Conservation (phyloP, 2,888 invertebrate genomes). For the Troides aeacus region DNA sequence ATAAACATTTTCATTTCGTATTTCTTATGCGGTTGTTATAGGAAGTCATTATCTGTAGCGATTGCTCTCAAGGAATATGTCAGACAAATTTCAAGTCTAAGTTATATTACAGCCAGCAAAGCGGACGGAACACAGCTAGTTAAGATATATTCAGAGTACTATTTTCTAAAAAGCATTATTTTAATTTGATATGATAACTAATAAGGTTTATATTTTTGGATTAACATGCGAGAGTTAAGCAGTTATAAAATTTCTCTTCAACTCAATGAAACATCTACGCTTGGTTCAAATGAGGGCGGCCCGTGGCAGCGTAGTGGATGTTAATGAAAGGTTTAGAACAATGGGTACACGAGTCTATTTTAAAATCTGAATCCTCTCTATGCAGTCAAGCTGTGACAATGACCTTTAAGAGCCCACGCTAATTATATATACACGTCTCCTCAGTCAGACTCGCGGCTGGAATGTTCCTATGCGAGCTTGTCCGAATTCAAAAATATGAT, state of each 20-base stretch:
- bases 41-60: too few species aligned
- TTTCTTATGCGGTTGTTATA: too few species aligned
- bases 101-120: too few species aligned
- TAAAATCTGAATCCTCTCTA: constrained; percentile 54
- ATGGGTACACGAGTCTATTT: constrained; percentile 48
- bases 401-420: constrained; percentile 77
- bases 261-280: background rate
- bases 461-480: constrained; percentile 47
- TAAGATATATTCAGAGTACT: too few species aligned
- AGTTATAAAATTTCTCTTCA: background rate
- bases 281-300: constrained; percentile 10
- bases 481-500: constrained; percentile 11
- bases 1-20: too few species aligned
- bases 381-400: constrained; percentile 71
- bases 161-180: background rate
- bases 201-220: background rate
- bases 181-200: background rate
- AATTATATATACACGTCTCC: constrained; percentile 69
- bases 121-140: too few species aligned
- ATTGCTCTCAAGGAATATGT: too few species aligned
- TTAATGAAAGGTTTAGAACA: constrained; percentile 42
- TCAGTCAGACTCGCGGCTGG: constrained; percentile 62
- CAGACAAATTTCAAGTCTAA: too few species aligned
- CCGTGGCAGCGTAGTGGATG: constrained; percentile 24
- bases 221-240: background rate